Base-by-base conservation (phyloP, 2,888 invertebrate genomes). In the Uloborus plumipes region DNA sequence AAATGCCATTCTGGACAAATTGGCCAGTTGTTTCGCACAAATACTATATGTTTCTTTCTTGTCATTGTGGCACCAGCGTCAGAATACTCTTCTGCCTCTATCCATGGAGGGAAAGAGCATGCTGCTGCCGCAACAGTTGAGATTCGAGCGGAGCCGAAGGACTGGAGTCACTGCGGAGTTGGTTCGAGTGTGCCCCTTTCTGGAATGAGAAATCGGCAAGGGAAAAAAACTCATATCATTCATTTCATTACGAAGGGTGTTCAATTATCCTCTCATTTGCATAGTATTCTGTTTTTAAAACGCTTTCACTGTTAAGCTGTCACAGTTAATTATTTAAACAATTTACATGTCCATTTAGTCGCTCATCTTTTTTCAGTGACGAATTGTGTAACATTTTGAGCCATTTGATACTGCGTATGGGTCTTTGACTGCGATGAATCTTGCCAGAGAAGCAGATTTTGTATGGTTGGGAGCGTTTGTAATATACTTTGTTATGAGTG, bases 1-100 rank as follows among this genome's bases (percentile, higher is more conserved):
- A 20, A 66, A 47, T 58, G 59, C 39, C 47, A 49, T 55, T 51
- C 53, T 77, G 77, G 71, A 65, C 58, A 65, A 72, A 58, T 72
- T 47, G 66, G 73, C 73, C 80, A 64, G 69, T 73, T 69, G 53
- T 74, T 80, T 74, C 53, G 73, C 73, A 73, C 73, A 73, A 80
- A 69, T 69, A 73, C 72, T 70, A 72, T 69, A 22, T 67, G 66
- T 79, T 58, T 71, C 53, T 39, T 74, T 69, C 62, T 69, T 80
- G 80, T 73, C 61, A 69, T 72, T 74, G 80, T 69, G 73, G 69
- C 73, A 73, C 62, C 64, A 53, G 73, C 67, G 50, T 79, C 64
- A 66, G 53, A 26, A 61, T 73, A 72, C 64, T 73, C 59, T 67
- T 74, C 62, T 74, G 80, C 69, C 67, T 69, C 26, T 80, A 73